Evolutionary conservation across 2,797 vertebrate genomes (phyloP).

Genomic region (Enteromius fasciolatus): DNA sequence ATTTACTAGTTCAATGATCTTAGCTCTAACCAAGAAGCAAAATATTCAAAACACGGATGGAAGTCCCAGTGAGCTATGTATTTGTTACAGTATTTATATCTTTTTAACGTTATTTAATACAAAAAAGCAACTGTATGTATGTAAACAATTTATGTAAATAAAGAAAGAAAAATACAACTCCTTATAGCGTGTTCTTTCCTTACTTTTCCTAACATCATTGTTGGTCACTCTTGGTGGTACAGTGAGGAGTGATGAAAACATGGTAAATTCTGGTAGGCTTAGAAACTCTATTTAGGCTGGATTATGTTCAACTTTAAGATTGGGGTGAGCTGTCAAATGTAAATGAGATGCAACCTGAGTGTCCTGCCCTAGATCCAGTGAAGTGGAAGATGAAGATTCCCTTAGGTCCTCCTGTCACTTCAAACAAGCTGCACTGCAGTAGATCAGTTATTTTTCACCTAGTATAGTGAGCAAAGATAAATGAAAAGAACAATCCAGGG

Average conservation of each 20-base stretch:
- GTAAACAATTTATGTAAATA: no score
- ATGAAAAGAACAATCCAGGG: neutral
- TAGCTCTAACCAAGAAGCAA: no score
- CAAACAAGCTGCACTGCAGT: slow-evolving; percentile 18
- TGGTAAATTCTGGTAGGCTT: neutral
- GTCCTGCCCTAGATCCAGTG: slow-evolving; percentile 71
- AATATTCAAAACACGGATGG: no score
- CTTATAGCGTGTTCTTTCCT: neutral
- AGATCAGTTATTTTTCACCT: slow-evolving; percentile 56
- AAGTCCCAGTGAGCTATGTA: no score
- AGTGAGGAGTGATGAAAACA: neutral
- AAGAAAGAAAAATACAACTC: no score
- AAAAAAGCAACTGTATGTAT: neutral
- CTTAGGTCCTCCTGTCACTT: slow-evolving; percentile 62
- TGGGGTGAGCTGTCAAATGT: slow-evolving; percentile 71
- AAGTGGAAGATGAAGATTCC: slow-evolving; percentile 77
- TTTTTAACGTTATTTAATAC: neutral
- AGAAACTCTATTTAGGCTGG: slow-evolving; percentile 62
- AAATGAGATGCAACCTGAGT: slow-evolving; percentile 63
- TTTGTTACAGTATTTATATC: no score
- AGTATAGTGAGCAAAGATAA: slow-evolving; percentile 67
- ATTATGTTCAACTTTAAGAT: slow-evolving; percentile 63
- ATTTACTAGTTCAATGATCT: no score
- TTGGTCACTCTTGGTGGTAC: neutral
- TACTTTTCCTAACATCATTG: neutral